These are phyloP conservation scores for Lampris incognitus DNA, from an alignment of 2,113 vertebrate species.

Conservation along the genomic window DNA sequence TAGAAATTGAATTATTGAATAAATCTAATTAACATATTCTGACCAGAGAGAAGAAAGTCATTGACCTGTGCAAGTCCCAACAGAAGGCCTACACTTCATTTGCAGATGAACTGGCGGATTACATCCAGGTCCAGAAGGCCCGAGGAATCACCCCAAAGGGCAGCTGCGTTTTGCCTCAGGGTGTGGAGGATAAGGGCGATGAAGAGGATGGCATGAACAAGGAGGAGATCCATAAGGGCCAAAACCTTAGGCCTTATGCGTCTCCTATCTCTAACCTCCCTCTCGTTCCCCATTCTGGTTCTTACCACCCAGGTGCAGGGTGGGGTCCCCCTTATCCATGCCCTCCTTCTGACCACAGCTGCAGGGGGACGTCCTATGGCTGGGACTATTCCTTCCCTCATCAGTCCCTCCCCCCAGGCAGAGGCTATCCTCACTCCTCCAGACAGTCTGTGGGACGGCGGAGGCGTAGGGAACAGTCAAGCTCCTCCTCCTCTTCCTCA, in stretches of 20 bases:
- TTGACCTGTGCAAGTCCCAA: constrained; percentile 80
- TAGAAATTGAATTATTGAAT: background rate
- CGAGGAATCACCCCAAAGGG: constrained; percentile 82
- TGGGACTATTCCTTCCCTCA: constrained; percentile 45
- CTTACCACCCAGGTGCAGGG: constrained; percentile 29
- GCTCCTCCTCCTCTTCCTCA: constrained; percentile 68
- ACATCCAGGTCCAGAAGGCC: constrained; percentile 85
- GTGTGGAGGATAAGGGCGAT: constrained; percentile 44
- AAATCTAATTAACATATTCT: constrained; percentile 11
- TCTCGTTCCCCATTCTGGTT: constrained; percentile 25
- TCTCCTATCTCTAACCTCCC: constrained; percentile 14
- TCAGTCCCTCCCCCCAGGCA: constrained; percentile 11
- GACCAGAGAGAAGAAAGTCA: constrained; percentile 83
- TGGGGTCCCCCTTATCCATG: constrained; percentile 53
- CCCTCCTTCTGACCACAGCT: background rate
- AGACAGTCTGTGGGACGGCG: constrained; percentile 21
- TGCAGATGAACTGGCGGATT: constrained; percentile 87
- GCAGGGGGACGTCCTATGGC: constrained; percentile 4
- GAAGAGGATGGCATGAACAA: constrained; percentile 1
- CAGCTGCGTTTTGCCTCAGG: constrained; percentile 44
- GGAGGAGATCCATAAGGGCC: background rate
- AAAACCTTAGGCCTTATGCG: background rate
- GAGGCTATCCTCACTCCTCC: constrained; percentile 10
- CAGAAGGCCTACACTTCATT: constrained; percentile 83
- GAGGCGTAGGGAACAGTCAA: constrained; percentile 53